Base-by-base conservation (phyloP, 2,797 vertebrate species). In the Allobates femoralis region DNA sequence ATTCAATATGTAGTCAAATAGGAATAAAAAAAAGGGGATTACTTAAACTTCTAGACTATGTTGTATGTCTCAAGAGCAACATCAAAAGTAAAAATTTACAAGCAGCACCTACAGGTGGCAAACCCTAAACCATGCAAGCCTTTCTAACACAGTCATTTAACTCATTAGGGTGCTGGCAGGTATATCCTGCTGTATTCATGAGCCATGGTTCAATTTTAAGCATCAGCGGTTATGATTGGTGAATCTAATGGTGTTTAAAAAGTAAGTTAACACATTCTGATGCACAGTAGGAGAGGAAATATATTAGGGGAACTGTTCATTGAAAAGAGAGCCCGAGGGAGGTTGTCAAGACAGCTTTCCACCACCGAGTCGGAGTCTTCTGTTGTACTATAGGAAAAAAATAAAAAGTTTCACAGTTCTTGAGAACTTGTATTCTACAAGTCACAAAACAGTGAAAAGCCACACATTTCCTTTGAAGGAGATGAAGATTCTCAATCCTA, bases 191-290 rank as follows among this genome's bases (percentile, higher is more conserved):
- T 91, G 90, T 89, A 93, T 89, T 91, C 89, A 83, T 88, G 91
- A 94, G 91, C 91, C 92, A 92, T 78, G 90, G 94, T 94, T 92
- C 93, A 93, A 94, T 94, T 93, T 93, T 91, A 95, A 93, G 94
- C 94, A 92, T 93, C 89, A 1, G 89, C 93, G 91, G 88, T 90
- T 58, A 79, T 90, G 88, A 91, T 90, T 89, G 90, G 90, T 90
- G 93, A 93, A 93, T 93, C 91, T 88, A 89, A 93, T 92, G 89
- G 79, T 69, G 90, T 84, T 53, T 84, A 91, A 56, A 91, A 92
- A 92, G 91, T 32, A 86, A 88, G 87, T 89, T 90, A 88, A 64
- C 46, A 86, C 89, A 90, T 90, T 89, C 64, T 41, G 86, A 86
- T 87, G 86, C 88, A 93, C 88, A 85, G 87, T 66, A 88, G 89